These are phyloP conservation scores for Eumacrocentrus americanus DNA, from an alignment of 2,888 invertebrate genomes.

Conservation along the genomic window DNA sequence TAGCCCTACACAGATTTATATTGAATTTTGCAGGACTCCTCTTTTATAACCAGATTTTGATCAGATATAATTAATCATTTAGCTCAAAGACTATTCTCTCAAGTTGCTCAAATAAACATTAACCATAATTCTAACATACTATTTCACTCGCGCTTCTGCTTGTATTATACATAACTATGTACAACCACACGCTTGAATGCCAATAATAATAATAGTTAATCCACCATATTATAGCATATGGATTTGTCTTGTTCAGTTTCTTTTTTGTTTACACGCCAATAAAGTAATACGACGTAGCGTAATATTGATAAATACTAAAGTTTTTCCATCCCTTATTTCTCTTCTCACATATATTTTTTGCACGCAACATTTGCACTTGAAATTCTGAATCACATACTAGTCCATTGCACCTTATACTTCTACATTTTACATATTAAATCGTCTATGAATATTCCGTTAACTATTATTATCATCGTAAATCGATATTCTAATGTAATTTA, in stretches of 20 bases:
- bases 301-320: constrained; percentile 21
- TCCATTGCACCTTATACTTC: constrained; percentile 46
- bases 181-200: background rate
- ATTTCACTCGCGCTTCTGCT: constrained; percentile 12
- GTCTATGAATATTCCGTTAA: constrained; percentile 37
- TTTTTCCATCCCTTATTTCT: background rate
- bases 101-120: no score
- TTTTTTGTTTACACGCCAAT: constrained; percentile 35
- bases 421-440: constrained; percentile 28
- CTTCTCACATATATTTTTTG: constrained; percentile 32
- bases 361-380: constrained; percentile 57
- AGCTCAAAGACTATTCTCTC: no score
- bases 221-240: constrained; percentile 12
- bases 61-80: no score
- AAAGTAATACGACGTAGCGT: constrained; percentile 31
- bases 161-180: background rate
- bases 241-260: constrained; percentile 25
- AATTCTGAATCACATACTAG: constrained; percentile 56
- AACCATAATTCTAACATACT: constrained; percentile 5
- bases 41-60: no score
- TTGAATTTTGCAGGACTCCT: constrained; percentile 29
- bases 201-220: constrained; percentile 23
- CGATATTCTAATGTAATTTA: background rate
- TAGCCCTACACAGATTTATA: no score
- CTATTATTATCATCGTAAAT: constrained; percentile 2